A percentile compares a stretch with the other conserved stretches of the same genome.
phyloP scores from a whole-genome alignment of 1,140 invertebrate species.

The Schmidtea mediterranea region DNA sequence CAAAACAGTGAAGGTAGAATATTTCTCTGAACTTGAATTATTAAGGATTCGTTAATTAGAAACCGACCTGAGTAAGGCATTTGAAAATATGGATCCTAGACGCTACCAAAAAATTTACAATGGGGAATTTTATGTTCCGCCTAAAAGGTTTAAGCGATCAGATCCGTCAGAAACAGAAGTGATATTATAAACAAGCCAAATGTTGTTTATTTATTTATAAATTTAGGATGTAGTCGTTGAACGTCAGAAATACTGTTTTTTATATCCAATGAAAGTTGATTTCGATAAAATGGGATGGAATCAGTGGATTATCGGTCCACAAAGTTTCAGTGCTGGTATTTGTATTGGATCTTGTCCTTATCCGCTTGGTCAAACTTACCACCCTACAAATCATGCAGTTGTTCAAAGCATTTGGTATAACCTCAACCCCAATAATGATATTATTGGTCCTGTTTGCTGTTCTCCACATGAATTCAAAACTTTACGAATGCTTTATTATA shows the following conservation, averaged over 20 bases:
- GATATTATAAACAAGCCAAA: not conserved
- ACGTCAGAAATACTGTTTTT: constrained; percentile 13
- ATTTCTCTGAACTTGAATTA: too few species aligned
- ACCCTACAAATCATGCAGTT: constrained; percentile 40
- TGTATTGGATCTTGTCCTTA: constrained; percentile 37
- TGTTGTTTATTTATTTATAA: not conserved
- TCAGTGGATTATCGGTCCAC: constrained; percentile 33
- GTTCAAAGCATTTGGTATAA: constrained; percentile 38
- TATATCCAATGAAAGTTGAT: constrained; percentile 29
- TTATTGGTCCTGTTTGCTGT: constrained; percentile 34
- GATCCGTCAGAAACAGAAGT: not conserved
- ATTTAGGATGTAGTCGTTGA: not conserved
- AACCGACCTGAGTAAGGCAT: not conserved
- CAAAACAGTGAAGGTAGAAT: too few species aligned
- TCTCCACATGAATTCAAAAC: constrained; percentile 37
- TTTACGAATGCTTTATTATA: constrained; percentile 37
- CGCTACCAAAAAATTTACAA: constrained; percentile 2
- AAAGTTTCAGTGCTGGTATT: constrained; percentile 37
- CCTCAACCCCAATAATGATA: constrained; percentile 17
- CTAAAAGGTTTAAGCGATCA: not conserved
- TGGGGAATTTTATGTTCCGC: not conserved
- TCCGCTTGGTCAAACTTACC: constrained; percentile 30
- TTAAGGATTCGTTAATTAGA: too few species aligned
- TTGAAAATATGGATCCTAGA: not conserved
- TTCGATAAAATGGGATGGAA: constrained; percentile 39